These are phyloP conservation scores for Eilema depressum DNA, from an alignment of 2,888 invertebrate species.

Conservation along the genomic window DNA sequence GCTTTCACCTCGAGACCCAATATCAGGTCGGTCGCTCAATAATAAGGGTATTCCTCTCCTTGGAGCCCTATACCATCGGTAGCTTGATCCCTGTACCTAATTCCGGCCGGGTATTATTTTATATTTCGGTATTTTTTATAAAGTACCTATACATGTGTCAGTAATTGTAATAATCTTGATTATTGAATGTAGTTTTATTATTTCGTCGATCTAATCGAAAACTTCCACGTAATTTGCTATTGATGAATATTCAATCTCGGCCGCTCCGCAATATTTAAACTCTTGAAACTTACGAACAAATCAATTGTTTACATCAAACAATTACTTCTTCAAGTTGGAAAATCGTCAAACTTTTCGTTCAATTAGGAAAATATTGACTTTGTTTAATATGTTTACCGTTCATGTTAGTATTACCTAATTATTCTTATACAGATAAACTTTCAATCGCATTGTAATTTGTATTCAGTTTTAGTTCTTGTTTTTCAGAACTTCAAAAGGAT, in stretches of 20 bases:
- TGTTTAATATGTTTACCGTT: background rate
- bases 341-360: constrained; percentile 1
- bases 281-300: constrained; percentile 3
- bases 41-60: too few relatives aligned
- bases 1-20: background rate
- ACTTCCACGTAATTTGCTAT: background rate
- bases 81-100: too few relatives aligned
- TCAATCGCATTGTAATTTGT: background rate
- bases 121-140: too few relatives aligned
- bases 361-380: constrained; percentile 7
- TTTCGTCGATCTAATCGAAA: background rate
- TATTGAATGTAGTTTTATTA: background rate
- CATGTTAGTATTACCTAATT: background rate
- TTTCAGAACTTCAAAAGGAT: background rate
- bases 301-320: constrained; percentile 11
- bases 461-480: background rate
- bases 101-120: too few relatives aligned
- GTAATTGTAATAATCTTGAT: too few relatives aligned
- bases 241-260: background rate
- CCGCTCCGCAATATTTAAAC: background rate
- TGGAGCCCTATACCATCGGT: too few relatives aligned
- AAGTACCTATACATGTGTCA: too few relatives aligned
- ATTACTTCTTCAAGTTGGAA: constrained; percentile 7
- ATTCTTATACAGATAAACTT: background rate
- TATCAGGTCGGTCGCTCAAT: too few relatives aligned